These are phyloP conservation scores for Andrena bucephala DNA, from an alignment of 2,888 invertebrate genomes.

Conservation along the genomic window DNA sequence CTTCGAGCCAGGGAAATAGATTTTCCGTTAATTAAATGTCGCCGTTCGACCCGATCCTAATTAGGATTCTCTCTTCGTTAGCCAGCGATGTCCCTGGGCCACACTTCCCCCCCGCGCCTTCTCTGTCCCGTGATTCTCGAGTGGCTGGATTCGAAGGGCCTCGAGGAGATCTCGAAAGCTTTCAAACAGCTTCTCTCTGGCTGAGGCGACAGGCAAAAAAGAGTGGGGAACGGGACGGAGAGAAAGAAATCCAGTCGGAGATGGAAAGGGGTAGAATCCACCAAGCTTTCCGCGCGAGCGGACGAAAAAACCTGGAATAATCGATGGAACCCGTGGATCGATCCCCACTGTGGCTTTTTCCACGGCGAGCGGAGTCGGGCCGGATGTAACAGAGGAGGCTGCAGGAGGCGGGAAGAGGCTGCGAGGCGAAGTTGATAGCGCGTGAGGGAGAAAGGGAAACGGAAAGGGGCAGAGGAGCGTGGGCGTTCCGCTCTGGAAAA, in stretches of 20 bases:
- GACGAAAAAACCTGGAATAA: slow-evolving; percentile 35
- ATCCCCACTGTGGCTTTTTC: slow-evolving; percentile 35
- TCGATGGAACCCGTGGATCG: slow-evolving; percentile 38
- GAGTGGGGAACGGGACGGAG: neutral
- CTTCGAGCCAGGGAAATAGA: slow-evolving; percentile 44
- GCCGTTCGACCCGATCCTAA: slow-evolving; percentile 54
- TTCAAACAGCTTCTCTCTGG: slow-evolving; percentile 45
- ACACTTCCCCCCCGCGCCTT: neutral
- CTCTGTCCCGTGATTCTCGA: neutral
- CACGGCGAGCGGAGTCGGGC: neutral
- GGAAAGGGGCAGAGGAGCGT: slow-evolving; percentile 24
- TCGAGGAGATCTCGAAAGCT: slow-evolving; percentile 49
- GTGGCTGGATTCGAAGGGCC: slow-evolving; percentile 32
- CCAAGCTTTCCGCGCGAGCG: slow-evolving; percentile 27
- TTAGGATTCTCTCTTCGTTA: slow-evolving; percentile 60
- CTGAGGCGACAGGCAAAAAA: neutral
- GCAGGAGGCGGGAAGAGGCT: neutral
- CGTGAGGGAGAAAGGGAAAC: slow-evolving; percentile 4
- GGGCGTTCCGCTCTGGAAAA: slow-evolving; percentile 69
- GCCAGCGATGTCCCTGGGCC: slow-evolving; percentile 15
- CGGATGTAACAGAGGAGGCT: slow-evolving; percentile 36
- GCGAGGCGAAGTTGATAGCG: neutral
- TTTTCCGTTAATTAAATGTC: slow-evolving; percentile 66
- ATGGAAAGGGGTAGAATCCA: slow-evolving; percentile 8
- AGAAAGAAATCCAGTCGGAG: slow-evolving; percentile 7